phyloP scores from a whole-genome alignment of 2,797 vertebrate species.

The Bufotes viridis region DNA sequence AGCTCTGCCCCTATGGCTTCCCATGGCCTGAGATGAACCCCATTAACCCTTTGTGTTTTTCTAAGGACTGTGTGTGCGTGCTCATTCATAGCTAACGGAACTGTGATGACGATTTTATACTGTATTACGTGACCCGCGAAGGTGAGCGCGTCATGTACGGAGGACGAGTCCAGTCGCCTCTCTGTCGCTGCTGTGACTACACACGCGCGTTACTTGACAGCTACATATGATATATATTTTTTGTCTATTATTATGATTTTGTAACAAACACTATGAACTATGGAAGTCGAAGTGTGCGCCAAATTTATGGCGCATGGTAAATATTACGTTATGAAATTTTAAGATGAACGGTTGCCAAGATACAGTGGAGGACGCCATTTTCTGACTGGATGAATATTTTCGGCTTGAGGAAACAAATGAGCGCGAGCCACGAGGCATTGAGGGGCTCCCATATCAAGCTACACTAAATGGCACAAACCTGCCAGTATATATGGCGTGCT shows the following conservation, averaged over 20 bases:
- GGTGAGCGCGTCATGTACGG: background rate
- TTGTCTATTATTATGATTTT: conserved; percentile 43
- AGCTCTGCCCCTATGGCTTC: background rate
- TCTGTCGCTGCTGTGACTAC: conserved; percentile 10
- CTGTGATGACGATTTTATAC: conserved; percentile 53
- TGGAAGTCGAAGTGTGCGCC: background rate
- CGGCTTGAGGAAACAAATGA: background rate
- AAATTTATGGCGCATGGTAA: conserved; percentile 4
- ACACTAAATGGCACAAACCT: background rate
- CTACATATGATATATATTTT: conserved; percentile 17
- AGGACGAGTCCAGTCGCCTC: background rate
- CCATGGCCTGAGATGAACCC: background rate
- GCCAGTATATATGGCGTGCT: too few species aligned
- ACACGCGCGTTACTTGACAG: background rate
- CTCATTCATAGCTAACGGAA: conserved; percentile 32
- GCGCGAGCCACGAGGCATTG: too few species aligned
- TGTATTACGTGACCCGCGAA: conserved; percentile 35
- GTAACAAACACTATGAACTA: conserved; percentile 27
- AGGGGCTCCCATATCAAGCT: background rate
- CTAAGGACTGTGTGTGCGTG: conserved; percentile 34
- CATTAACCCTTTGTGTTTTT: conserved; percentile 40
- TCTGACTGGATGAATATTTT: background rate
- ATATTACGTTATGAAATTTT: background rate
- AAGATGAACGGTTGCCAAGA: background rate
- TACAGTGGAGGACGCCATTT: background rate